These are phyloP conservation scores for Ferrisia virgata DNA, from an alignment of 2,888 invertebrate genomes.

Conservation along the genomic window DNA sequence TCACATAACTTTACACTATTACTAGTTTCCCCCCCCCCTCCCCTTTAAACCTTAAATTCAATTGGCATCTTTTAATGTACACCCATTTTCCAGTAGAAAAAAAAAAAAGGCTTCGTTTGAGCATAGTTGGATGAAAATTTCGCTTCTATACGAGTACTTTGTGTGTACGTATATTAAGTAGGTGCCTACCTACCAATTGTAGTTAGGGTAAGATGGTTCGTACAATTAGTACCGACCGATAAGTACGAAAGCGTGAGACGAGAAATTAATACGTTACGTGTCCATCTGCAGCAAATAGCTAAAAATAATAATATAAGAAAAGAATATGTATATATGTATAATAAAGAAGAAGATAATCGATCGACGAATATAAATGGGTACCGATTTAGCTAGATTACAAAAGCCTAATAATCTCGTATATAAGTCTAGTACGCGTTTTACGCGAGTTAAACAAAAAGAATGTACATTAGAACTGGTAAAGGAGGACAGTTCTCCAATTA, in stretches of 20 bases:
- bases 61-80: no score
- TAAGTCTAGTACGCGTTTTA: background rate
- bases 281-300: background rate
- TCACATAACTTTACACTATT: background rate
- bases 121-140: background rate
- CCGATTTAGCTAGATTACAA: background rate
- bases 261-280: background rate
- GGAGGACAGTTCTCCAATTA: slow-evolving; percentile 39
- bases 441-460: slow-evolving; percentile 27
- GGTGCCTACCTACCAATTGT: background rate
- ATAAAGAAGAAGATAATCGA: no score
- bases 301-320: background rate
- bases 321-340: no score
- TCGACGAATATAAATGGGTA: background rate
- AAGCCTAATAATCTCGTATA: background rate
- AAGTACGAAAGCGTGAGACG: background rate
- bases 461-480: slow-evolving; percentile 32
- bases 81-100: no score
- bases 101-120: background rate
- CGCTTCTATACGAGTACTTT: no score
- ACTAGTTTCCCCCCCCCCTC: no score
- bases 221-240: background rate
- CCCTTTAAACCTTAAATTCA: no score
- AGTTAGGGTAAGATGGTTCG: no score
- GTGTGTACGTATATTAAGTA: no score